These are phyloP conservation scores for Apeltes quadracus DNA, from an alignment of 2,113 vertebrate genomes.

Conservation along the genomic window DNA sequence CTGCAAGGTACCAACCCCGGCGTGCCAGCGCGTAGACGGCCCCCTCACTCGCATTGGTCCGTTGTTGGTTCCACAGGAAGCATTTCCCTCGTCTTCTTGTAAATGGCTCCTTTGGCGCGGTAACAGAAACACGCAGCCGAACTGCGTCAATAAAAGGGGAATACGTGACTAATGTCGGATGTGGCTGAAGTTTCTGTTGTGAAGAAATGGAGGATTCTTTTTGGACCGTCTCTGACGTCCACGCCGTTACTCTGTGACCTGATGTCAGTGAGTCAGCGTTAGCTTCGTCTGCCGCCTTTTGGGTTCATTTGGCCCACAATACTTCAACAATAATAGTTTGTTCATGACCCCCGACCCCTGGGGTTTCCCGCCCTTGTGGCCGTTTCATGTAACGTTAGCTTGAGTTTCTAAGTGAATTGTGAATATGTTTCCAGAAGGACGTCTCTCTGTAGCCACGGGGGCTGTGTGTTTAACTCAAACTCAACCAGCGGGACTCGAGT, in stretches of 20 bases:
- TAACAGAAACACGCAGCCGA: neutral
- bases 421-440: no score
- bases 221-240: neutral
- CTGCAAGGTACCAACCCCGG: conserved; percentile 84
- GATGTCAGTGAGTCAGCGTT: neutral
- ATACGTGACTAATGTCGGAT: neutral
- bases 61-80: no score
- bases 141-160: neutral
- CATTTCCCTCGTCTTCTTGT: neutral
- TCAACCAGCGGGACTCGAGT: no score
- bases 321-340: no score
- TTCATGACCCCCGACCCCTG: no score
- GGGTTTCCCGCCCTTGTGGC: no score
- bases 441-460: no score
- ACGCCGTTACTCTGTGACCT: neutral
- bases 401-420: no score
- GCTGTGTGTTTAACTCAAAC: no score
- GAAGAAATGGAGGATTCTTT: neutral
- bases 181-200: neutral
- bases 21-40: no score
- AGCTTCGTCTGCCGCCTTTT: neutral
- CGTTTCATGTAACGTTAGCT: no score
- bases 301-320: neutral
- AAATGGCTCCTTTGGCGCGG: neutral
- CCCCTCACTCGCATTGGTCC: no score